phyloP scores from a whole-genome alignment of 1,140 invertebrate genomes.

The Bombus turneri region DNA sequence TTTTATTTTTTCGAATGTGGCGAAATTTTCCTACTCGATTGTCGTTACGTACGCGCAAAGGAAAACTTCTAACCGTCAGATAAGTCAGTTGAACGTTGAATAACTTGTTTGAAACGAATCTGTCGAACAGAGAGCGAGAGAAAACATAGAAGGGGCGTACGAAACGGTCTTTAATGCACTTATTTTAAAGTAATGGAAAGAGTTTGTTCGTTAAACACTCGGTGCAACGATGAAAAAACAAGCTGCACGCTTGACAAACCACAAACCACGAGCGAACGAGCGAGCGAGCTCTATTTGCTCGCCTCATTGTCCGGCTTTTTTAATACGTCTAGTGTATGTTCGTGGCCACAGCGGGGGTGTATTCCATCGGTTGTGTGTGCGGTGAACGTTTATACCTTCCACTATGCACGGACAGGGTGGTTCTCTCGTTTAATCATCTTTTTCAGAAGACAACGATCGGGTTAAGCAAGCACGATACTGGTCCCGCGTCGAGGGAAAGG shows the following conservation, averaged over 20 bases:
- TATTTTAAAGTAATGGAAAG: constrained; percentile 64
- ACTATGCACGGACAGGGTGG: constrained; percentile 2
- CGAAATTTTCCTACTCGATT: not conserved
- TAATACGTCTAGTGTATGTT: constrained; percentile 58
- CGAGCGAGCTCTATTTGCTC: constrained; percentile 63
- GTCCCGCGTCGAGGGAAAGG: constrained; percentile 35
- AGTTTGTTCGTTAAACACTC: constrained; percentile 42
- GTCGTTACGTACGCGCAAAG: too few relatives aligned
- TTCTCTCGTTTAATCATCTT: constrained; percentile 74
- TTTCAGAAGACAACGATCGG: constrained; percentile 68
- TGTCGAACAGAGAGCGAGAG: constrained; percentile 42
- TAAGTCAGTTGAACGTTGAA: constrained; percentile 5
- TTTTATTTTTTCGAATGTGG: not conserved
- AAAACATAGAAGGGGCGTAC: constrained; percentile 7
- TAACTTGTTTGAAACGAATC: constrained; percentile 52
- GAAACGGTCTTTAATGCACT: constrained; percentile 43
- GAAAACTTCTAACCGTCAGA: not conserved
- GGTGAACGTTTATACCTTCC: constrained; percentile 32
- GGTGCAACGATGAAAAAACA: constrained; percentile 64
- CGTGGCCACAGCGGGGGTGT: constrained; percentile 42
- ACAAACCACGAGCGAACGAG: constrained; percentile 61
- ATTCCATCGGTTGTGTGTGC: constrained; percentile 49
- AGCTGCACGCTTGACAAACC: constrained; percentile 71
- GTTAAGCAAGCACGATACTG: constrained; percentile 60
- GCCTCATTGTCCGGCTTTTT: constrained; percentile 67